Evolutionary conservation across 1,140 invertebrate species (phyloP), one percentile per base, ranked within the genome.

Genomic region (Agraylea sexmaculata): DNA sequence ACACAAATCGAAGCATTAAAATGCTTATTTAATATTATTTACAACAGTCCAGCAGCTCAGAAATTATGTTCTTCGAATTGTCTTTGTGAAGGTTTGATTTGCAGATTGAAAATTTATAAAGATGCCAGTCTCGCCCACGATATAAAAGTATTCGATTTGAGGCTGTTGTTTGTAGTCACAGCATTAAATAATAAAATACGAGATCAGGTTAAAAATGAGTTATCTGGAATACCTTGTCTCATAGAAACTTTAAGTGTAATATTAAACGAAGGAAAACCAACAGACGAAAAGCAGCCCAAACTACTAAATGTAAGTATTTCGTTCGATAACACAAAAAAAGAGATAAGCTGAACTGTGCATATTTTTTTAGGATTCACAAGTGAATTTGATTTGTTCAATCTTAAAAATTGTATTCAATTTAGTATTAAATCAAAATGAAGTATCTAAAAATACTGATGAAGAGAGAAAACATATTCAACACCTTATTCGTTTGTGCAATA

Each of bases 371-470:
- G 73, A 80, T 55, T 58, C 69, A 31, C 67, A 86, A 54, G 71
- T 78, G 25, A 77, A 78, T 37, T 64, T 91, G 27, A 64, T 74
- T 17, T 83, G 77, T 62, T 89, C 95, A 67, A 76, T 88, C 47
- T 69, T 94, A 5, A 94, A 94, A 66, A 77, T 82, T 10, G 68
- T 94, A 41, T 96, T 93, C 57, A 95, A 93, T 59, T 60, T 95
- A n/a, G 69, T 80, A 15, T 39, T 60, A 7, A 58, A 66, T 42
- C 62, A 65, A 29, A 66, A 71, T 44, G 56, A 66, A 10, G 56
- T 59, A 18, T 57, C 65, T n/a, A n/a, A n/a, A n/a, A n/a, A n/a
- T 5, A 57, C 65, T 19, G 51, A 57, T 12, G 67, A 69, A 42
- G 70, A 82, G 53, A 76, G 80, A 49, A 78, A 86, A 52, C 29